Evolutionary conservation across 2,113 vertebrate species (phyloP).

Genomic region (Crotalus viridis): DNA sequence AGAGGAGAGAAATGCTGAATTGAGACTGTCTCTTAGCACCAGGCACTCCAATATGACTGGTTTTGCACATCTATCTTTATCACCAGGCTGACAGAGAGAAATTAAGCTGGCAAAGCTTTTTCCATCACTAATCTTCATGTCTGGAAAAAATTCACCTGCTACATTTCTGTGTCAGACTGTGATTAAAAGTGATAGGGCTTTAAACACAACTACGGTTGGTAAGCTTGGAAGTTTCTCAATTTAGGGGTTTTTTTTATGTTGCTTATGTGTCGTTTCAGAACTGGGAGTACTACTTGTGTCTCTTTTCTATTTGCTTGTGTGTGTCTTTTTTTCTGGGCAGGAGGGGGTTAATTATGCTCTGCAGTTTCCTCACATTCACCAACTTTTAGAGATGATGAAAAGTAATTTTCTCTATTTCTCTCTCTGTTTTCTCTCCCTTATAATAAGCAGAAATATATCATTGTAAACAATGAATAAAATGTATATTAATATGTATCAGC

Average conservation of each 20-base stretch:
- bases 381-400: background rate
- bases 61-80: background rate
- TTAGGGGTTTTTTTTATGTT: background rate
- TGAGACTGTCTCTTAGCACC: no score
- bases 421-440: background rate
- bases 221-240: background rate
- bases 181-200: background rate
- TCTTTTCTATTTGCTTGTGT: background rate
- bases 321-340: background rate
- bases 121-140: background rate
- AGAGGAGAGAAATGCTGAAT: background rate
- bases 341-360: background rate
- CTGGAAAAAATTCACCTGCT: background rate
- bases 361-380: background rate
- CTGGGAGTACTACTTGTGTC: background rate
- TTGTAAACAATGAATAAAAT: background rate
- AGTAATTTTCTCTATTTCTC: background rate
- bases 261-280: background rate
- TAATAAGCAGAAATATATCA: background rate
- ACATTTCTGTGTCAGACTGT: background rate
- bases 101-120: background rate
- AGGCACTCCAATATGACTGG: background rate
- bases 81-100: background rate
- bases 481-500: background rate
- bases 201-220: background rate